phyloP scores from a whole-genome alignment of 2,888 invertebrate species.

The Thereva nobilitata region DNA sequence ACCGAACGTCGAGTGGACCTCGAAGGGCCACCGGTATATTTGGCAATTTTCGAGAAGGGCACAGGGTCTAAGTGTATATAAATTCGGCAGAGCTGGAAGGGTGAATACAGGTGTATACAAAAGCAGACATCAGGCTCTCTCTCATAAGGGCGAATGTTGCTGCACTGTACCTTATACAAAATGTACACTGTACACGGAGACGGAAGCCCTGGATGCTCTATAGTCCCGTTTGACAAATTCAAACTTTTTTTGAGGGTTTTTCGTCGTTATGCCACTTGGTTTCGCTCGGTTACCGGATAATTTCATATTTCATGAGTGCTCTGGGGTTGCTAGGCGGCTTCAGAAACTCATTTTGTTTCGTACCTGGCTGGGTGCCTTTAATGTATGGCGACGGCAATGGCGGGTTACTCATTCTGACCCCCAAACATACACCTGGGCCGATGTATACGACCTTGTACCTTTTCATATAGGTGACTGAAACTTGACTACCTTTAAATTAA shows the following conservation, averaged over 20 bases:
- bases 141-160: slow-evolving; percentile 1
- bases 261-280: slow-evolving; percentile 5
- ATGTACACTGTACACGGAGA: too few relatives aligned
- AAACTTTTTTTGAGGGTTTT: background rate
- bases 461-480: slow-evolving; percentile 10
- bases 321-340: slow-evolving; percentile 1
- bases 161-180: background rate
- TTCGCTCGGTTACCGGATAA: slow-evolving; percentile 11
- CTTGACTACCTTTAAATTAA: slow-evolving; percentile 17
- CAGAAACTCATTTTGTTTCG: too few relatives aligned
- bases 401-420: background rate
- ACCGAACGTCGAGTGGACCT: background rate
- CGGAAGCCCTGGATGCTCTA: too few relatives aligned
- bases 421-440: slow-evolving; percentile 19
- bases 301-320: slow-evolving; percentile 25
- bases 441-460: background rate
- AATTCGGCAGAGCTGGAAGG: background rate
- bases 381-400: too few relatives aligned
- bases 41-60: background rate
- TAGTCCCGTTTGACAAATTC: slow-evolving; percentile 17
- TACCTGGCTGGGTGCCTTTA: slow-evolving; percentile 7
- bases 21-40: too few relatives aligned
- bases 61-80: background rate
- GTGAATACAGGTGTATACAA: slow-evolving; percentile 12
- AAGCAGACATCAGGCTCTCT: background rate